Conservation (phyloP, 2,797 vertebrate genomes). For the Malacoraja senta region DNA sequence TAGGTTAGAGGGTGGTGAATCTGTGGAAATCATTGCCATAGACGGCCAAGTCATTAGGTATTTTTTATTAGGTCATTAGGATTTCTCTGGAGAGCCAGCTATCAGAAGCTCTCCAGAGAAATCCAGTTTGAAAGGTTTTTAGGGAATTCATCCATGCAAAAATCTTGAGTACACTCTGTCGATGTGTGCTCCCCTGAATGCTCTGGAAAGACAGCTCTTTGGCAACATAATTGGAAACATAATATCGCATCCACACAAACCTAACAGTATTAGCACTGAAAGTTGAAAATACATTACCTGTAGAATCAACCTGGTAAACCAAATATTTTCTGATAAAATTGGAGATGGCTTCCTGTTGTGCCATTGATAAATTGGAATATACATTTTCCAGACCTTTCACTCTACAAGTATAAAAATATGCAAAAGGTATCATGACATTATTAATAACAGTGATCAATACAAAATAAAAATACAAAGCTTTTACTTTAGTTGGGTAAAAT, state of each 20-base stretch:
- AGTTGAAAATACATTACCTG: not conserved
- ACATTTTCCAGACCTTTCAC: slow-evolving; percentile 32
- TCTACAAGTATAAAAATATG: slow-evolving; percentile 31
- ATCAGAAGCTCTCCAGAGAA: not conserved
- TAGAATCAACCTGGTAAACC: not conserved
- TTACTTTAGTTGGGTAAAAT: not conserved
- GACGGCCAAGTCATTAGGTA: too few species aligned
- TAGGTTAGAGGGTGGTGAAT: too few species aligned
- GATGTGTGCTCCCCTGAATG: not conserved
- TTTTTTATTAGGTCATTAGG: too few species aligned
- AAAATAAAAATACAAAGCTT: not conserved
- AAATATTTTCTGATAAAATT: slow-evolving; percentile 40
- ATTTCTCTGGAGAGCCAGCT: too few species aligned
- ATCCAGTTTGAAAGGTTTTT: not conserved
- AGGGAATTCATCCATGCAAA: not conserved
- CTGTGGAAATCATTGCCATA: too few species aligned
- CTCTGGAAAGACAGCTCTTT: not conserved
- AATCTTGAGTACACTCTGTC: not conserved
- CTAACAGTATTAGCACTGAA: not conserved
- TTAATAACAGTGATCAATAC: not conserved
- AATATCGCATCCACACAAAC: not conserved
- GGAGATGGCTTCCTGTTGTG: slow-evolving; percentile 38
- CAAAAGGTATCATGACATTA: not conserved
- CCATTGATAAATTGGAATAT: slow-evolving; percentile 35
- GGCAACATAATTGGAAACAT: not conserved